Evolutionary conservation across 2,797 vertebrate species (phyloP).

Genomic region (Pristis pectinata): DNA sequence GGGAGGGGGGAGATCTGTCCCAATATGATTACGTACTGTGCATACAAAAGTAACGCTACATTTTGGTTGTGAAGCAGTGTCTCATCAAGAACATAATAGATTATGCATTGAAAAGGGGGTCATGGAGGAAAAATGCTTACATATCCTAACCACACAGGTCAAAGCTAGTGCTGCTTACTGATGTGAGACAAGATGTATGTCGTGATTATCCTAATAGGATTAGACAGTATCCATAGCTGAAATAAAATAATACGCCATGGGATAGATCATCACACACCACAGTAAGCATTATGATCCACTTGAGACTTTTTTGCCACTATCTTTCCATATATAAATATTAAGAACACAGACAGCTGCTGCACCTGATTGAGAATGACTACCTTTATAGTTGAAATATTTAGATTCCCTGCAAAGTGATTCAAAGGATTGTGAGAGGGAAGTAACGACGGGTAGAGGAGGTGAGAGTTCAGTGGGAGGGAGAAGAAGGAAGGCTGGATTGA

Average conservation of each 20-base stretch:
- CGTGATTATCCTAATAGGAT: slow-evolving; percentile 4
- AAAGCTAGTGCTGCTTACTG: background rate
- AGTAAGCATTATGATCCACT: background rate
- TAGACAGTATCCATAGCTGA: background rate
- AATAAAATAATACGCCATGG: background rate
- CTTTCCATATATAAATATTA: background rate
- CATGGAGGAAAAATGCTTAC: background rate
- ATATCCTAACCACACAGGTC: background rate
- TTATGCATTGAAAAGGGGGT: background rate
- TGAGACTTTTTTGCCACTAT: background rate
- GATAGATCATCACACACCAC: background rate
- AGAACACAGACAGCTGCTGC: too few relatives aligned
- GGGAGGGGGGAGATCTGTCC: too few relatives aligned
- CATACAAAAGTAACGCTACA: background rate
- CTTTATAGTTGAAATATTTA: background rate
- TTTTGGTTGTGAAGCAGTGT: background rate
- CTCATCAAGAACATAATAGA: background rate
- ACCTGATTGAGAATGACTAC: background rate
- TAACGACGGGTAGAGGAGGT: background rate
- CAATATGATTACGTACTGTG: background rate
- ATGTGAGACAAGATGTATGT: background rate
- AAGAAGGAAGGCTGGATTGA: background rate
- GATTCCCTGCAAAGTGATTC: background rate
- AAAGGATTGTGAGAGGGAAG: background rate
- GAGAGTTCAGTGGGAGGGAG: background rate